Evolutionary conservation across 2,888 invertebrate genomes (phyloP).

Genomic region (Acronicta leporina): DNA sequence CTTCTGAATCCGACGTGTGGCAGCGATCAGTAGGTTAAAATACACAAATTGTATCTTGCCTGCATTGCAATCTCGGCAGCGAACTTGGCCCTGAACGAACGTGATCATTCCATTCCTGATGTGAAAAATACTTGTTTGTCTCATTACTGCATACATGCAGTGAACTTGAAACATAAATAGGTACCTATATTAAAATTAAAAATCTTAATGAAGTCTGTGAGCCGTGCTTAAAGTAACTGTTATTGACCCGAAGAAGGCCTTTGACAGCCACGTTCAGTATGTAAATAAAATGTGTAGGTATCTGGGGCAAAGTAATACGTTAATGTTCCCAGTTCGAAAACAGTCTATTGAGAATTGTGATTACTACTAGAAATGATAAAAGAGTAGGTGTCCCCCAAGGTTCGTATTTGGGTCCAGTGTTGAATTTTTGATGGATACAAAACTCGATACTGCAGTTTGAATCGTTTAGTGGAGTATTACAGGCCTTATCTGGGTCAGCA

Average conservation of each 20-base stretch:
- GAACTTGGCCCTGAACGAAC: constrained; percentile 18
- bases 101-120: constrained; percentile 14
- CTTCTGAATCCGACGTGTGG: constrained; percentile 12
- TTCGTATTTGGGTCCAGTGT: constrained; percentile 12
- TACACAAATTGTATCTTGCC: constrained; percentile 2
- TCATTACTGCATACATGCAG: background rate
- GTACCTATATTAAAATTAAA: no score
- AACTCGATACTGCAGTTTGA: background rate
- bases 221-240: background rate
- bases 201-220: background rate
- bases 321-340: background rate
- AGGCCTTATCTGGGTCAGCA: no score
- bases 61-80: constrained; percentile 4
- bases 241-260: constrained; percentile 10
- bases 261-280: constrained; percentile 10
- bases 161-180: background rate
- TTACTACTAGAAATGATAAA: background rate
- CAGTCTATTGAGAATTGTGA: no score
- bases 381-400: constrained; percentile 15
- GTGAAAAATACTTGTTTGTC: constrained; percentile 1
- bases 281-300: background rate
- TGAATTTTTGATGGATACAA: background rate
- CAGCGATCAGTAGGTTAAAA: constrained; percentile 10
- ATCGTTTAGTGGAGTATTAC: no score
- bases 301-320: background rate